Evolutionary conservation across 2,797 vertebrate genomes (phyloP).

Genomic region (Pipistrellus pygmaeus): DNA sequence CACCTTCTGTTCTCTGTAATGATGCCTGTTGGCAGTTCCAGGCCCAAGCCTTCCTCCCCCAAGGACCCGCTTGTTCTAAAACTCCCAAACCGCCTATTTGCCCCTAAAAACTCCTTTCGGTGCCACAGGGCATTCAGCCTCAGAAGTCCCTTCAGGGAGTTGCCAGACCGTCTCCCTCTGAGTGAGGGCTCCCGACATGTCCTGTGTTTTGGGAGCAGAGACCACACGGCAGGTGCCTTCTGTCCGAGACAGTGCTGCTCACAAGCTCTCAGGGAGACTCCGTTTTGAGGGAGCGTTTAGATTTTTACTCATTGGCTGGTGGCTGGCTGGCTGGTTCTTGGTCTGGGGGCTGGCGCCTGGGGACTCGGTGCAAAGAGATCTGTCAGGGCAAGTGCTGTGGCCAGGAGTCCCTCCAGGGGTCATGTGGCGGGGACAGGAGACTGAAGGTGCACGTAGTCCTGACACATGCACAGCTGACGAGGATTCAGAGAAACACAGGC

Average conservation of each 20-base stretch:
- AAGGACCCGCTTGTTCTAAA: too few species aligned
- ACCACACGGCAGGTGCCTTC: background rate
- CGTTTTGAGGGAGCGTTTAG: background rate
- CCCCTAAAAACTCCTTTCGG: too few species aligned
- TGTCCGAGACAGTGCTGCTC: background rate
- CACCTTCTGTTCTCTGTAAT: too few species aligned
- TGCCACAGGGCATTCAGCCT: background rate
- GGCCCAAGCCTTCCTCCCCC: too few species aligned
- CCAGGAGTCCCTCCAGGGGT: background rate
- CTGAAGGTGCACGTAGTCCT: background rate
- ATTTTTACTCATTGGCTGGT: background rate
- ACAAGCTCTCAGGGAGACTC: background rate
- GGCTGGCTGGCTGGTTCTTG: background rate
- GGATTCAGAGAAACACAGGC: background rate
- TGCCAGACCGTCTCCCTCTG: background rate
- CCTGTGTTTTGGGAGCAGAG: background rate
- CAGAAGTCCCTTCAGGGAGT: background rate
- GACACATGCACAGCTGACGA: background rate
- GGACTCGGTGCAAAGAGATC: background rate
- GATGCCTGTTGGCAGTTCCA: too few species aligned
- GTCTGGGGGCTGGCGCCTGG: too few species aligned
- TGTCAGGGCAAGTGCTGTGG: background rate
- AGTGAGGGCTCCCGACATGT: background rate
- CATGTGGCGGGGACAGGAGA: background rate
- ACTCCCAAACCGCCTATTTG: too few species aligned